These are phyloP conservation scores for Osmerus mordax DNA, from an alignment of 2,113 vertebrate genomes.

Conservation along the genomic window DNA sequence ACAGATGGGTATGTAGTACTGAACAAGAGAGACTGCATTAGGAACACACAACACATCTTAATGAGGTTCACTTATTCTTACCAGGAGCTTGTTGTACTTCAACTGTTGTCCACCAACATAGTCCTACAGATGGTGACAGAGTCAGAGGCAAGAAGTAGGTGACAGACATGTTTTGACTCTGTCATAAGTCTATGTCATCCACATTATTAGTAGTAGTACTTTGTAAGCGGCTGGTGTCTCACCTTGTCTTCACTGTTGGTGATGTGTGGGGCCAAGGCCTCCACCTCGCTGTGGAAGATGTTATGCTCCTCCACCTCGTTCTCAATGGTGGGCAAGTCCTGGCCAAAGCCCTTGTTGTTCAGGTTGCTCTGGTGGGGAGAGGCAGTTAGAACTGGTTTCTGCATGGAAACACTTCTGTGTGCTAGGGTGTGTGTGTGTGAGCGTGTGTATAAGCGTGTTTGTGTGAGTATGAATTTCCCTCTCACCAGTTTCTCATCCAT, in stretches of 20 bases:
- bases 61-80: constrained; percentile 58
- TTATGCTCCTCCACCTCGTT: constrained; percentile 93
- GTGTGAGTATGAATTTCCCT: neutral
- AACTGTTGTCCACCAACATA: constrained; percentile 71
- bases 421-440: neutral
- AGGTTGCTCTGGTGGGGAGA: constrained; percentile 72
- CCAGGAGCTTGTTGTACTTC: constrained; percentile 91
- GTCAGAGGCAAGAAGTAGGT: neutral
- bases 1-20: too few species aligned
- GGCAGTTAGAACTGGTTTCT: neutral
- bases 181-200: neutral
- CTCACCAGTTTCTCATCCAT: constrained; percentile 93
- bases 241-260: constrained; percentile 77
- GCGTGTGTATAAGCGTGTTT: neutral
- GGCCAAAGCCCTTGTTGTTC: constrained; percentile 81
- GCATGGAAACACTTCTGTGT: neutral
- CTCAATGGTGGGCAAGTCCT: constrained; percentile 86
- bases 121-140: constrained; percentile 66
- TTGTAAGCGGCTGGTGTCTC: neutral
- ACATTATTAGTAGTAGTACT: too few species aligned
- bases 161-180: neutral
- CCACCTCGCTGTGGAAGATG: constrained; percentile 95
- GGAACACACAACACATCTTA: too few species aligned
- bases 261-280: constrained; percentile 88
- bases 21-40: too few species aligned